phyloP scores from a whole-genome alignment of 2,797 vertebrate species.

The Dicrostonyx torquatus region DNA sequence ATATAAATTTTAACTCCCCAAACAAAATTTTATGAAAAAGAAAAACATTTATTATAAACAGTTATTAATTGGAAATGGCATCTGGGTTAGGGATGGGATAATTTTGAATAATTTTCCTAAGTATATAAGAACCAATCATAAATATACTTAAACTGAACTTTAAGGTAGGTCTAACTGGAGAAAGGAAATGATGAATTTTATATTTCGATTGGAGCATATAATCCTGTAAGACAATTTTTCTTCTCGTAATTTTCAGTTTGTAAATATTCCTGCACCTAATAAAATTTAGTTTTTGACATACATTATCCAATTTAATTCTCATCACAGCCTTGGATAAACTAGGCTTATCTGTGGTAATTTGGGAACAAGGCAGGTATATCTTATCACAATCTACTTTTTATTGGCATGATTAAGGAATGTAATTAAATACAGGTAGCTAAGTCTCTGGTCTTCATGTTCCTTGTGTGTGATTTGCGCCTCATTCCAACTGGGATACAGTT shows the following conservation, averaged over 20 bases:
- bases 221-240: not conserved
- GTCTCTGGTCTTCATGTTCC: not conserved
- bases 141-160: not conserved
- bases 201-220: not conserved
- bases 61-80: not conserved
- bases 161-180: not conserved
- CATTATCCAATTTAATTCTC: conserved; percentile 20
- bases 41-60: no score
- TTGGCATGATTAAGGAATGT: not conserved
- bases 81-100: not conserved
- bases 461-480: not conserved
- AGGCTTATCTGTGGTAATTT: conserved; percentile 11
- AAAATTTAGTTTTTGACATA: not conserved
- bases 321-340: not conserved
- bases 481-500: not conserved
- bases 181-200: conserved; percentile 1
- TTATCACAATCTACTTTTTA: not conserved
- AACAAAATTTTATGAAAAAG: not conserved
- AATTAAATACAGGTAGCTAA: not conserved
- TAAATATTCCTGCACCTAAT: conserved; percentile 3
- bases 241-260: conserved; percentile 36
- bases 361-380: not conserved
- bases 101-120: conserved; percentile 34
- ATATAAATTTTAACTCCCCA: not conserved
- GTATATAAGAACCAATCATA: not conserved